Conservation (phyloP, 2,113 vertebrate genomes). For the Cercopithecus mona region DNA sequence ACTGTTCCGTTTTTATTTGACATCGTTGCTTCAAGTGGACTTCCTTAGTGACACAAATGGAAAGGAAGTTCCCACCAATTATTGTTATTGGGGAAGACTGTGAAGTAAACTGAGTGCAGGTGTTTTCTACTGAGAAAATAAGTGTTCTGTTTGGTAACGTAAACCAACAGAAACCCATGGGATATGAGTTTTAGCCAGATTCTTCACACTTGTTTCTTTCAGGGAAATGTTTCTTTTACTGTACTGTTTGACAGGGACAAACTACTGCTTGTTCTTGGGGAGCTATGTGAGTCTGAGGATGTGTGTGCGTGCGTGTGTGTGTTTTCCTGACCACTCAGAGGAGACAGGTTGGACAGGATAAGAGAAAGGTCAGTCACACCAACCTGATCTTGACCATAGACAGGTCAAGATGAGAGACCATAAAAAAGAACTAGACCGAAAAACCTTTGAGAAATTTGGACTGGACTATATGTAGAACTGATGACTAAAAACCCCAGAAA, state of each 20-base stretch:
- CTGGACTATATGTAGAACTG: not conserved
- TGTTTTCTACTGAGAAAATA: conserved; percentile 55
- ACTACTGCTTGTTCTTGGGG: not conserved
- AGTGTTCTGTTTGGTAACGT: conserved; percentile 10
- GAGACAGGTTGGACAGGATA: not conserved
- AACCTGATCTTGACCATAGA: not conserved
- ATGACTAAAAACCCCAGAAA: conserved; percentile 21
- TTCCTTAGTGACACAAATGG: conserved; percentile 22
- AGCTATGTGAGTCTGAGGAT: not conserved
- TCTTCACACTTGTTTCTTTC: not conserved
- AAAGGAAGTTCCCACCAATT: conserved; percentile 35
- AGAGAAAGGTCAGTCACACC: not conserved
- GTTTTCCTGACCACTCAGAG: not conserved
- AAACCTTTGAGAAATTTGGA: not conserved
- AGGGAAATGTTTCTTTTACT: not conserved
- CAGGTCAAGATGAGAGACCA: not conserved
- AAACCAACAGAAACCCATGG: not conserved
- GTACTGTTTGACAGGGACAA: not conserved
- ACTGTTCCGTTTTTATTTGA: conserved; percentile 23
- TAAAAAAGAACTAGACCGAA: not conserved
- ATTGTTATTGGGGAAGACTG: conserved; percentile 26
- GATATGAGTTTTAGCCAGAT: not conserved
- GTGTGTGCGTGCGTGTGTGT: not conserved
- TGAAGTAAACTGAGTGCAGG: conserved; percentile 50
- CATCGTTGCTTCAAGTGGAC: conserved; percentile 3